Percentiles rank a stretch among this genome's conserved stretches.
Conservation (phyloP, 2,113 vertebrate genomes). For the Morone saxatilis region DNA sequence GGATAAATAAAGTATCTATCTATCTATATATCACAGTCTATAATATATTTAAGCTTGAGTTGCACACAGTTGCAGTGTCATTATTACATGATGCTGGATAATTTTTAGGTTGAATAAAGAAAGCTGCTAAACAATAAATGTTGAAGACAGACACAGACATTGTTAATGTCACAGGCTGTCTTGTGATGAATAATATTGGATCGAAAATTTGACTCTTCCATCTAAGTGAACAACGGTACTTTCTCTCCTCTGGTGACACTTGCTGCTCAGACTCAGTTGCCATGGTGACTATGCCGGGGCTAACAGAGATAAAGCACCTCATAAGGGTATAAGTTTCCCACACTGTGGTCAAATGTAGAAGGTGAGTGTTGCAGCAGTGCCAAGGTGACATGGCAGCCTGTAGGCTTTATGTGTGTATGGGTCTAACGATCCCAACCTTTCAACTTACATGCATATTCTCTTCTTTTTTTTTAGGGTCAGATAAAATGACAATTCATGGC, state of each 20-base stretch:
- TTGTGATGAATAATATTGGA: conserved; percentile 19
- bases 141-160: background rate
- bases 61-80: background rate
- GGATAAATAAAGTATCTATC: too few relatives aligned
- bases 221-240: conserved; percentile 49
- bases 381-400: conserved; percentile 18
- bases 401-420: background rate
- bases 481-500: conserved; percentile 19
- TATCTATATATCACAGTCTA: conserved; percentile 6
- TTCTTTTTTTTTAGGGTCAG: conserved; percentile 5
- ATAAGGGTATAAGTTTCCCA: conserved; percentile 42
- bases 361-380: conserved; percentile 25
- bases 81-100: conserved; percentile 9
- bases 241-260: conserved; percentile 60
- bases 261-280: conserved; percentile 70
- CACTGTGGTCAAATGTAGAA: conserved; percentile 31
- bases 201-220: conserved; percentile 16
- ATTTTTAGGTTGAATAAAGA: conserved; percentile 20
- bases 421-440: too few relatives aligned
- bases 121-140: background rate
- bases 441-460: background rate
- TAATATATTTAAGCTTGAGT: conserved; percentile 43
- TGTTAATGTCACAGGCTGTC: conserved; percentile 7
- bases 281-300: conserved; percentile 76
- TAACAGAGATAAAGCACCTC: conserved; percentile 70